phyloP scores from a whole-genome alignment of 1,140 invertebrate species.

The Pseudomyrmex concolor region DNA sequence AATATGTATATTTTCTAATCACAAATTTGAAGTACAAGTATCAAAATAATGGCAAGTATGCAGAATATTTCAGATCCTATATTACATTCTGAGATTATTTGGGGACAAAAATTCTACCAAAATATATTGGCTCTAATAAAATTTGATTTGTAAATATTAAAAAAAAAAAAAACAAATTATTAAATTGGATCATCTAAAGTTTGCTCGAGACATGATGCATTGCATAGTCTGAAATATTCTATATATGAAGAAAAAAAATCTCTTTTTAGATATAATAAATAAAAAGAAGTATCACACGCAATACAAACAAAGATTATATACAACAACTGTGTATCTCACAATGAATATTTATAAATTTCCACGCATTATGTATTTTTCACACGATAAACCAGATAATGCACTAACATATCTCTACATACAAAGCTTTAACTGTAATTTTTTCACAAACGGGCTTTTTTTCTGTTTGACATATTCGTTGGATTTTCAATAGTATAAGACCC shows the following conservation, averaged over 20 bases:
- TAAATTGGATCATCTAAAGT: too few species aligned
- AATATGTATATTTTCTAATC: constrained; percentile 31
- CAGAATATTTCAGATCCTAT: too few species aligned
- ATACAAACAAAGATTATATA: constrained; percentile 20
- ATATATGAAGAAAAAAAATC: too few species aligned
- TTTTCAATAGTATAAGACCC: constrained; percentile 29
- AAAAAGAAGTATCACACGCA: constrained; percentile 37
- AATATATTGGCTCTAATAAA: too few species aligned
- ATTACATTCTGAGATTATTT: too few species aligned
- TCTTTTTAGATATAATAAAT: constrained; percentile 22
- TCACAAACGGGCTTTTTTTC: constrained; percentile 9
- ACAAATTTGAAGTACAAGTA: constrained; percentile 57
- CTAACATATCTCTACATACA: constrained; percentile 24
- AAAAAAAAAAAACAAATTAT: too few species aligned
- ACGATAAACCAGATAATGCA: neutral
- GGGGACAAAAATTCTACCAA: too few species aligned
- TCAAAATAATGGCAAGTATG: constrained; percentile 16
- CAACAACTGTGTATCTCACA: neutral
- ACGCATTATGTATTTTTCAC: constrained; percentile 41
- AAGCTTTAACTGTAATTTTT: constrained; percentile 35
- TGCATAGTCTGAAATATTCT: too few species aligned
- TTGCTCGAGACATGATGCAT: too few species aligned
- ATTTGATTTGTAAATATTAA: too few species aligned
- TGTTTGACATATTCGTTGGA: constrained; percentile 12
- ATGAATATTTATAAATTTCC: constrained; percentile 20